phyloP scores from a whole-genome alignment of 2,113 vertebrate species.

The Oostethus manadensis region DNA sequence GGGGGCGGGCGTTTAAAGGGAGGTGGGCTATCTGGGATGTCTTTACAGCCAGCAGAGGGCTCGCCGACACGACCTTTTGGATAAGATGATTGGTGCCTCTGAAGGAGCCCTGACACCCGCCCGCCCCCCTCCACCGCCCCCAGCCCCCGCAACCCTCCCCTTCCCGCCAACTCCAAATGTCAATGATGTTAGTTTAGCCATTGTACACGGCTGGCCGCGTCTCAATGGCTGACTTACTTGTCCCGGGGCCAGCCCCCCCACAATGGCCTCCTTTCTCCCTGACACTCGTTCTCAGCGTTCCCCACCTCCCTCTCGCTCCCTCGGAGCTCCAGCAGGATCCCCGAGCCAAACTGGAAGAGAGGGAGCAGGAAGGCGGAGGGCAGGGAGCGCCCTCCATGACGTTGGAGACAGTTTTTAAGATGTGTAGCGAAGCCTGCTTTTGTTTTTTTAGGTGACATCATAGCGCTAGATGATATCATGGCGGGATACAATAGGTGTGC shows the following conservation, averaged over 20 bases:
- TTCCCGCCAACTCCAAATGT: constrained; percentile 75
- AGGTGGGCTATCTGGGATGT: constrained; percentile 50
- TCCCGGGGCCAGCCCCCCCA: constrained; percentile 74
- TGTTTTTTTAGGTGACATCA: too few species aligned
- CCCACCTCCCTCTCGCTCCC: constrained; percentile 57
- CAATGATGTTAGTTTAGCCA: constrained; percentile 81
- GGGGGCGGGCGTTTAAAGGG: constrained; percentile 11
- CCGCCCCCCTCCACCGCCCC: constrained; percentile 31
- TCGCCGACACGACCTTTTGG: constrained; percentile 64
- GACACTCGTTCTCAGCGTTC: constrained; percentile 72
- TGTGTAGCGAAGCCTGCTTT: too few species aligned
- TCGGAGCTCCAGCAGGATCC: constrained; percentile 10
- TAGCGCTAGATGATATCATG: too few species aligned
- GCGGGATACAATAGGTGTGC: too few species aligned
- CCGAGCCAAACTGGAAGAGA: constrained; percentile 41
- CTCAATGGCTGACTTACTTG: constrained; percentile 78
- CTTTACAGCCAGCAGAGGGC: constrained; percentile 47
- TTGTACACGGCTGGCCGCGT: constrained; percentile 77
- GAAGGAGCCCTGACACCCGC: constrained; percentile 37
- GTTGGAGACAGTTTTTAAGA: neutral
- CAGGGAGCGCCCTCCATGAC: constrained; percentile 9
- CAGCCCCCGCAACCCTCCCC: constrained; percentile 32
- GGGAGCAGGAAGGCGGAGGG: constrained; percentile 22
- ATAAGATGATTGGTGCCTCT: constrained; percentile 63
- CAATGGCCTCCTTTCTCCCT: constrained; percentile 74